Percentiles rank a stretch among this genome's conserved stretches.
phyloP scores from a whole-genome alignment of 2,888 invertebrate species.

The Tineola bisselliella region DNA sequence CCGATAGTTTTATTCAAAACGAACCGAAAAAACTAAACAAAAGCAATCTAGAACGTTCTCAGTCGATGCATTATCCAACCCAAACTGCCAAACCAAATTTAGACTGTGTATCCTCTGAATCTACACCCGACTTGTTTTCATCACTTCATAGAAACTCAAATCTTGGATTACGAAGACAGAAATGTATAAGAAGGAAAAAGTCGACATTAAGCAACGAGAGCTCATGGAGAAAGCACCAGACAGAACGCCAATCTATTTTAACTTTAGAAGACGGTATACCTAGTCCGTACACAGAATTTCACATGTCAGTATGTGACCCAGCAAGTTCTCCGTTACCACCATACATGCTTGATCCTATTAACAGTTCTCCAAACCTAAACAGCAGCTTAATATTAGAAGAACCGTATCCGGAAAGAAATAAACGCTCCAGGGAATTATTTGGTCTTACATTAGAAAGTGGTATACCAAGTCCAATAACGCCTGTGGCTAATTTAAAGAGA shows the following conservation, averaged over 20 bases:
- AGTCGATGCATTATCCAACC: slow-evolving; percentile 39
- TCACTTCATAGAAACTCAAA: slow-evolving; percentile 35
- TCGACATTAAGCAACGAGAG: slow-evolving; percentile 54
- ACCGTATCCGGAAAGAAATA: slow-evolving; percentile 24
- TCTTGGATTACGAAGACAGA: slow-evolving; percentile 63
- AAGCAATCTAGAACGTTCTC: slow-evolving; percentile 37
- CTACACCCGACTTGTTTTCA: slow-evolving; percentile 47
- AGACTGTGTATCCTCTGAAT: slow-evolving; percentile 37
- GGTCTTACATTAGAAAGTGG: slow-evolving; percentile 58
- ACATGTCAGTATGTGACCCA: slow-evolving; percentile 42
- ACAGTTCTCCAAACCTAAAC: slow-evolving; percentile 37
- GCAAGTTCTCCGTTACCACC: slow-evolving; percentile 30
- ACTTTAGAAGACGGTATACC: slow-evolving; percentile 56
- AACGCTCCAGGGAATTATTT: slow-evolving; percentile 44
- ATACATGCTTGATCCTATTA: slow-evolving; percentile 25
- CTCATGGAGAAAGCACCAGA: slow-evolving; percentile 32
- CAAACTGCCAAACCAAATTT: slow-evolving; percentile 31
- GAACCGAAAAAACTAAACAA: slow-evolving; percentile 23
- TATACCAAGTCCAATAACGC: slow-evolving; percentile 63
- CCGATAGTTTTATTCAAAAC: slow-evolving; percentile 31
- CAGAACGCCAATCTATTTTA: slow-evolving; percentile 35
- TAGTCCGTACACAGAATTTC: slow-evolving; percentile 42
- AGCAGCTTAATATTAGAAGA: slow-evolving; percentile 50
- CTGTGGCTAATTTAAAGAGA: slow-evolving; percentile 47
- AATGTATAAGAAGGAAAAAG: slow-evolving; percentile 66